phyloP scores from a whole-genome alignment of 2,113 vertebrate species.

The Morone chrysops region DNA sequence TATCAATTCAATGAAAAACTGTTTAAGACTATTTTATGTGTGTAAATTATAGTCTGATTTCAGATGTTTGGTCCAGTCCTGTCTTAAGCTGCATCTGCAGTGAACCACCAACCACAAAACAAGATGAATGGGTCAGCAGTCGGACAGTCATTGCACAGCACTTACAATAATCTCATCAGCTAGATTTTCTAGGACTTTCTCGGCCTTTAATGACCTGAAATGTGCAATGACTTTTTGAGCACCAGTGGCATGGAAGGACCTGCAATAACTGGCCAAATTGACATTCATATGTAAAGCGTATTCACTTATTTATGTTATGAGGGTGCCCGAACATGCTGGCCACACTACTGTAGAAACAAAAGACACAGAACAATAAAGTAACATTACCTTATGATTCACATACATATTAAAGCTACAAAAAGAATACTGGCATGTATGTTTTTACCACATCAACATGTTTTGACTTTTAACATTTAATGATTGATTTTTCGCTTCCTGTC shows the following conservation, averaged over 20 bases:
- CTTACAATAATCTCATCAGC: slow-evolving; percentile 28
- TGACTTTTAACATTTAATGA: background rate
- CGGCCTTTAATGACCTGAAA: slow-evolving; percentile 1
- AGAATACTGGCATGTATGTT: background rate
- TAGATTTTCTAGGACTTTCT: slow-evolving; percentile 15
- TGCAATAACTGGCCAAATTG: slow-evolving; percentile 28
- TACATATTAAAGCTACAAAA: background rate
- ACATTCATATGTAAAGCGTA: slow-evolving; percentile 13
- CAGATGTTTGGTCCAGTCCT: background rate
- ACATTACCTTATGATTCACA: background rate
- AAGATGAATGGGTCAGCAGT: slow-evolving; percentile 33
- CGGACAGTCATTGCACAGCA: slow-evolving; percentile 18
- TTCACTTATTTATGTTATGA: background rate
- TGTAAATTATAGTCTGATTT: background rate
- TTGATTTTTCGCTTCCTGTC: background rate
- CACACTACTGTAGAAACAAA: background rate
- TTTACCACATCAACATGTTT: background rate
- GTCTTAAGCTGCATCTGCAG: background rate
- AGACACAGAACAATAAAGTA: background rate
- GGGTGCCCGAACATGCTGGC: background rate
- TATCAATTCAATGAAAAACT: background rate
- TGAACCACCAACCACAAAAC: slow-evolving; percentile 10
- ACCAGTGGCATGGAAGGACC: slow-evolving; percentile 14
- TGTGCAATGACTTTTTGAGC: slow-evolving; percentile 32
- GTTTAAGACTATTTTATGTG: background rate